A percentile compares a stretch with the other conserved stretches of the same genome.
Evolutionary conservation across 2,888 invertebrate species (phyloP).

Genomic region (Linyphia triangularis): DNA sequence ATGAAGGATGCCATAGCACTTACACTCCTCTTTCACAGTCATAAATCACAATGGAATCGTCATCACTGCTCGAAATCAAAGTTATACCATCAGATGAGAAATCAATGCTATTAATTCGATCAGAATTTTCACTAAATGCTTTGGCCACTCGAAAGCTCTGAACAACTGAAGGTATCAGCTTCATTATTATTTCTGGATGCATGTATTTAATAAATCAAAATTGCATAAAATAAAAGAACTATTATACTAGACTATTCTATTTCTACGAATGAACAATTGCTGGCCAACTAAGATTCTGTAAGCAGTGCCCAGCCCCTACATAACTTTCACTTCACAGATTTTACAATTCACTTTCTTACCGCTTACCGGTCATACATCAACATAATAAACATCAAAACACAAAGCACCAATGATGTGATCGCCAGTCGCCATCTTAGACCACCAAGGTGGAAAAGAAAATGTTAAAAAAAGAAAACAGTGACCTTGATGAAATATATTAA

Average conservation of each 20-base stretch:
- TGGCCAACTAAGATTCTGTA: neutral
- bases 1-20: conserved; percentile 77
- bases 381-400: conserved; percentile 16
- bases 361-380: conserved; percentile 31
- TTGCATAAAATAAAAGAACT: neutral
- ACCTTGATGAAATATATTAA: neutral
- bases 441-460: neutral
- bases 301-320: neutral
- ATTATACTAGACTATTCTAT: neutral
- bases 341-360: conserved; percentile 18
- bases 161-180: conserved; percentile 95
- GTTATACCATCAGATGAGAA: conserved; percentile 97
- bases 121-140: conserved; percentile 97
- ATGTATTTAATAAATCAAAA: conserved; percentile 53
- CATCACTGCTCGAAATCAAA: conserved; percentile 98
- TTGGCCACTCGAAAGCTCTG: conserved; percentile 98
- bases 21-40: conserved; percentile 97
- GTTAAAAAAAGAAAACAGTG: neutral
- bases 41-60: conserved; percentile 99
- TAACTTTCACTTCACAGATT: neutral
- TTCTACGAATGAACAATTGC: neutral
- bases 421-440: conserved; percentile 36
- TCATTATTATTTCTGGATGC: conserved; percentile 83
- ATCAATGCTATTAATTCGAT: conserved; percentile 98
- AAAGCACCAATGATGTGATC: conserved; percentile 5